Evolutionary conservation across 2,797 vertebrate genomes (phyloP).

Genomic region (Labeo calbasu): DNA sequence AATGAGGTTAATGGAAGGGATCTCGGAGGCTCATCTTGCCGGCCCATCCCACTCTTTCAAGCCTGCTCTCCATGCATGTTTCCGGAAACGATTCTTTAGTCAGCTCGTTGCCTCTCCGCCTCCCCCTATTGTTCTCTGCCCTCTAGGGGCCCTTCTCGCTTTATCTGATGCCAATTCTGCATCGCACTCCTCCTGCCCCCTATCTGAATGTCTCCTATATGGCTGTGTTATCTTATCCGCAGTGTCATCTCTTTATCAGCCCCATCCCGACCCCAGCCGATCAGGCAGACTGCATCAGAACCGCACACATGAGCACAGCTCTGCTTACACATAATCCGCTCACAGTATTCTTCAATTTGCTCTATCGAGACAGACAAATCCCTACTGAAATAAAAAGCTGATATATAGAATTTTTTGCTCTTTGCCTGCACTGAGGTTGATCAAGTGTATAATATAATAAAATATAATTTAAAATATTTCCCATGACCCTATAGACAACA

Average conservation of each 20-base stretch:
- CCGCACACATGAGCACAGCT: slow-evolving; percentile 32
- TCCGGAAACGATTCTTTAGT: slow-evolving; percentile 76
- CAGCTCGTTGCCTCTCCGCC: slow-evolving; percentile 58
- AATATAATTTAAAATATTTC: background rate
- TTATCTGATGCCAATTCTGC: slow-evolving; percentile 64
- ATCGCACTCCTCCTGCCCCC: slow-evolving; percentile 60
- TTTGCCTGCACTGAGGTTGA: background rate
- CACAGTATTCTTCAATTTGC: slow-evolving; percentile 16
- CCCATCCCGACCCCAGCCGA: slow-evolving; percentile 59
- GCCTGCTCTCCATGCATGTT: slow-evolving; percentile 69
- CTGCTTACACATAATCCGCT: slow-evolving; percentile 44
- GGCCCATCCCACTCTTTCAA: slow-evolving; percentile 67
- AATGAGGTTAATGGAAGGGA: slow-evolving; percentile 75
- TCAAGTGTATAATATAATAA: background rate
- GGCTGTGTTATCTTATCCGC: slow-evolving; percentile 75
- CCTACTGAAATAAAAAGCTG: background rate
- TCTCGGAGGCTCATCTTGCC: slow-evolving; percentile 63
- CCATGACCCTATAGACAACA: background rate
- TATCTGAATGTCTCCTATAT: slow-evolving; percentile 71
- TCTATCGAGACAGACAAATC: slow-evolving; percentile 26
- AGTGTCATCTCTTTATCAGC: slow-evolving; percentile 75
- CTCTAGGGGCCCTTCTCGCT: slow-evolving; percentile 61
- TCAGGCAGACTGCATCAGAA: slow-evolving; percentile 51
- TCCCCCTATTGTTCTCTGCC: slow-evolving; percentile 61
- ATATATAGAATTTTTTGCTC: background rate